Base-by-base conservation (phyloP, 1,140 invertebrate species). In the Antheraea pernyi region DNA sequence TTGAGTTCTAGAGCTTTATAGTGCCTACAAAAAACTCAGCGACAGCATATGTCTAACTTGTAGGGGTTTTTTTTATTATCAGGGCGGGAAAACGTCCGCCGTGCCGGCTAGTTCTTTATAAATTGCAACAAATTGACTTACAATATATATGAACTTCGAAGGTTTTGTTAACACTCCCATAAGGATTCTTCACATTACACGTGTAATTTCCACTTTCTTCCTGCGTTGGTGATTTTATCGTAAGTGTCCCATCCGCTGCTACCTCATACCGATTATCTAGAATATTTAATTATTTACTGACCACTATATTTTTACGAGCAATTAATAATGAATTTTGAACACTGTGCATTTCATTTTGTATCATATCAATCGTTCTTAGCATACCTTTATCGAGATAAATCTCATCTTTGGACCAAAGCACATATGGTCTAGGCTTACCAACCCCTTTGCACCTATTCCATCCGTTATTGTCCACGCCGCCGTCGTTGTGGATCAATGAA, bases 191-290 rank as follows among this genome's bases (percentile, higher is more conserved):
- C 0, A 86, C 90, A 10, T 80, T 65, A 67, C 92, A 93, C 0
- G 82, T 90, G 72, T 92, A 93, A 2, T 75, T 69, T 0, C 92
- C 92, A 36, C 84, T 91, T 36, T 88, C 22, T 7, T 90, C 86
- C 74, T 87, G 85, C 0, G 85, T 77, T 0, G 86, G 83, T 3
- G 72, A 74, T 11, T 85, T 84, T 36, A 93, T 85, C 0, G 78
- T 82, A 11, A 93, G 59, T 0, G 82, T 85, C 0, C 90, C 91
- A 11, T 92, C 86, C 0, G 70, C 0, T 7, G 83, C 76, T 19
- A 90, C 70, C 3, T 78, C 72, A 65, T 83, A 90, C 22, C 84
- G 83, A 42, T 76, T 71, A 83, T 89, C 92, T 92, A 67, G 6
- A 65, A 65, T 39, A 8, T n/a, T 59, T 7, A 18, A n/a, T n/a